phyloP scores from a whole-genome alignment of 2,797 vertebrate species.

The Macroramphosus scolopax region DNA sequence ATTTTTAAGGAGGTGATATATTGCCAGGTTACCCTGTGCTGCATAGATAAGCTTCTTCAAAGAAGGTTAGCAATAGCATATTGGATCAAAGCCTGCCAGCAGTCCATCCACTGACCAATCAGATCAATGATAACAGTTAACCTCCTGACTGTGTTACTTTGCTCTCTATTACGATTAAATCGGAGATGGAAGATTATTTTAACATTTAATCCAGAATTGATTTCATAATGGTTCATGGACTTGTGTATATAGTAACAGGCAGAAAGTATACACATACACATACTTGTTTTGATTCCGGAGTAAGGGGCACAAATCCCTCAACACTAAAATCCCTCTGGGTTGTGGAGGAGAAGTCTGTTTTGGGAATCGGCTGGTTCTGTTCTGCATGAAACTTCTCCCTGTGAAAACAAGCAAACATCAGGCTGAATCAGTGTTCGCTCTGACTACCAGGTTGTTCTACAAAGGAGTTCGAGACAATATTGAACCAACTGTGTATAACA shows the following conservation, averaged over 20 bases:
- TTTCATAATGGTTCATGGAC: no score
- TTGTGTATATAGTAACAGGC: no score
- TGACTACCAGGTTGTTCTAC: no score
- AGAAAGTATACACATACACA: not conserved
- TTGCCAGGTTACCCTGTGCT: not conserved
- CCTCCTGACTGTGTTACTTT: no score
- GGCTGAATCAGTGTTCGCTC: not conserved
- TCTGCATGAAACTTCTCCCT: slow-evolving; percentile 67
- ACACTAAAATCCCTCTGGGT: slow-evolving; percentile 64
- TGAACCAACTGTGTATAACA: no score
- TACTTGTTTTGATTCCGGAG: slow-evolving; percentile 48
- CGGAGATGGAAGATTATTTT: no score
- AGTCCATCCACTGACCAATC: not conserved
- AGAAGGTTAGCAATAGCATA: not conserved
- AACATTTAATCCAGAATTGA: no score
- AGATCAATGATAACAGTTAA: no score
- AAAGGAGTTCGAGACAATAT: no score
- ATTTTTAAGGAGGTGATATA: not conserved
- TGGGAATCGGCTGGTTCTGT: slow-evolving; percentile 16
- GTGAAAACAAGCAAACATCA: slow-evolving; percentile 23
- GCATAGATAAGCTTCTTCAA: not conserved
- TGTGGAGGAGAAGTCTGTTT: slow-evolving; percentile 59
- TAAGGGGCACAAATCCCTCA: slow-evolving; percentile 62
- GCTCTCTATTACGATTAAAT: no score
- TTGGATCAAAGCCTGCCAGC: not conserved